Conservation (phyloP, 2,113 vertebrate genomes). For the Eulemur macaco region DNA sequence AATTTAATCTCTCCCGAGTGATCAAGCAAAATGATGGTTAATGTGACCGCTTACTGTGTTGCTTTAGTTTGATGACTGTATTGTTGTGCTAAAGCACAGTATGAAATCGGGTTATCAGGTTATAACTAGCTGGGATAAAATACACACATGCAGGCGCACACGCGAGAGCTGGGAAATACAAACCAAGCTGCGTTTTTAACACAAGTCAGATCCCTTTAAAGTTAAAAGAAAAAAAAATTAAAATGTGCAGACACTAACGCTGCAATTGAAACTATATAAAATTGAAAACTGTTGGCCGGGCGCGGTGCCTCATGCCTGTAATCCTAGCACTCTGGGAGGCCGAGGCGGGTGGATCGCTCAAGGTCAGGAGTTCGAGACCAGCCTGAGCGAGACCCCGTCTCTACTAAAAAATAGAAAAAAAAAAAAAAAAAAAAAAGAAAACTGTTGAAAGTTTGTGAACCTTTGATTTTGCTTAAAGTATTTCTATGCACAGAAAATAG, state of each 20-base stretch:
- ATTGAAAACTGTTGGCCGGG: conserved; percentile 72
- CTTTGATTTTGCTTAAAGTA: conserved; percentile 74
- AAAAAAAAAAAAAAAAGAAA: conserved; percentile 33
- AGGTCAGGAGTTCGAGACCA: no score
- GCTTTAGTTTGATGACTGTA: conserved; percentile 87
- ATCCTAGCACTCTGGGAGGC: no score
- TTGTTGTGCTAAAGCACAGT: conserved; percentile 87
- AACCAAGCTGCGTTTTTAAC: conserved; percentile 75
- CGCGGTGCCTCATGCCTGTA: no score
- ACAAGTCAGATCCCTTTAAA: conserved; percentile 76
- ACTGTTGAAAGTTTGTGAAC: conserved; percentile 73
- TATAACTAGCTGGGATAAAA: conserved; percentile 85
- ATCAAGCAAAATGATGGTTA: conserved; percentile 88
- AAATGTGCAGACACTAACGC: conserved; percentile 75
- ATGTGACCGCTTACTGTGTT: conserved; percentile 87
- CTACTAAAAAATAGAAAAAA: no score
- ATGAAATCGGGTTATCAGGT: conserved; percentile 87
- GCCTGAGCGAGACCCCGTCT: no score
- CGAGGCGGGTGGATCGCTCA: no score
- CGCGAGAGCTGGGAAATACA: conserved; percentile 75
- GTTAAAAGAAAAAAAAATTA: conserved; percentile 64
- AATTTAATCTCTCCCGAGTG: conserved; percentile 88
- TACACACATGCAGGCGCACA: background rate
- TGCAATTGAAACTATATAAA: conserved; percentile 76
- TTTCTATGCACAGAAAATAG: conserved; percentile 62